Evolutionary conservation across 1,140 invertebrate species (phyloP).

Genomic region (Zaprionus kolodkinae): DNA sequence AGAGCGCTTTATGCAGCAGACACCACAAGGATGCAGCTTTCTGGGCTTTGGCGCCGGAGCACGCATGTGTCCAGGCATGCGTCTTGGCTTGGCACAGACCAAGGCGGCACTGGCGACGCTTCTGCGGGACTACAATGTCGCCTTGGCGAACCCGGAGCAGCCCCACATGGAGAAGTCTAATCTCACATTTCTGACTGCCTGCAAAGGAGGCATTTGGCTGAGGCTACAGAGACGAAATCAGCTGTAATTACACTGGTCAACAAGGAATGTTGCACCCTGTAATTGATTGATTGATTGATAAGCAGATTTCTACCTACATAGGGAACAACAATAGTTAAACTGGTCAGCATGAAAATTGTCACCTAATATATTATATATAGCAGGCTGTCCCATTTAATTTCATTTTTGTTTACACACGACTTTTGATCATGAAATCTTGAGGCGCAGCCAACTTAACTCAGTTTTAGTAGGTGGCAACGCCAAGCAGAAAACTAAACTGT

Average conservation of each 20-base stretch:
- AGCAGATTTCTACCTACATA: no score
- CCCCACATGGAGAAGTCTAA: slow-evolving; percentile 43
- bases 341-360: background rate
- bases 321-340: background rate
- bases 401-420: no score
- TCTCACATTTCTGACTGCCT: slow-evolving; percentile 58
- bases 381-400: no score
- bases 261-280: background rate
- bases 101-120: slow-evolving; percentile 84
- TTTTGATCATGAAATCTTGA: no score
- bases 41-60: slow-evolving; percentile 90
- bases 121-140: slow-evolving; percentile 43
- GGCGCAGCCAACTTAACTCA: no score
- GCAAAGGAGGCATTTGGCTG: slow-evolving; percentile 57
- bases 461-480: no score
- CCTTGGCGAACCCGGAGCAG: background rate
- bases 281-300: no score
- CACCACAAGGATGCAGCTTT: slow-evolving; percentile 85
- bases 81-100: slow-evolving; percentile 85
- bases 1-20: slow-evolving; percentile 86
- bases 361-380: no score
- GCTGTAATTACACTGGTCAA: background rate
- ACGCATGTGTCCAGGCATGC: slow-evolving; percentile 89
- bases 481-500: no score
- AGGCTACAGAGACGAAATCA: slow-evolving; percentile 25